Percentiles rank a stretch among this genome's conserved stretches.
Conservation (phyloP, 1,140 invertebrate species). For the Caenorhabditis latens region DNA sequence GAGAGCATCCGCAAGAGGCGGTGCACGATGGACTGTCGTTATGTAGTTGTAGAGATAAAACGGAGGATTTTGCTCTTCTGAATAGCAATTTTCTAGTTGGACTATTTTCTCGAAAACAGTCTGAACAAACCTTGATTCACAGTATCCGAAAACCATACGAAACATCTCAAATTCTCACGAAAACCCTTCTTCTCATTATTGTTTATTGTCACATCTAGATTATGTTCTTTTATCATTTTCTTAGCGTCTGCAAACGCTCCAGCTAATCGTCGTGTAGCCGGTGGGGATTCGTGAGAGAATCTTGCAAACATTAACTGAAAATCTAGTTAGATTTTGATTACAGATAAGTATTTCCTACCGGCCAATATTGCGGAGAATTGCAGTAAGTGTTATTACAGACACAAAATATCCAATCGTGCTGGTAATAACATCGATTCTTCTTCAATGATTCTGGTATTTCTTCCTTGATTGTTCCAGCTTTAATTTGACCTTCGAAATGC, state of each 20-base stretch:
- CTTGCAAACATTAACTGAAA: constrained; percentile 27
- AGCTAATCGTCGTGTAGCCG: neutral
- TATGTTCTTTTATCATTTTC: neutral
- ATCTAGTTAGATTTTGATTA: neutral
- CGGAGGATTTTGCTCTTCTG: constrained; percentile 5
- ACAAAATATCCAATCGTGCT: constrained; percentile 38
- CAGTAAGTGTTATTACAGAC: constrained; percentile 18
- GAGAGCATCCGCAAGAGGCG: neutral
- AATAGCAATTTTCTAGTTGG: neutral
- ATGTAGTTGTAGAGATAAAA: constrained; percentile 35
- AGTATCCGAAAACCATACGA: neutral
- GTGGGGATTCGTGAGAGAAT: neutral
- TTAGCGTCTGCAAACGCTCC: neutral
- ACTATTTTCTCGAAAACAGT: neutral
- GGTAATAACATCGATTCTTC: constrained; percentile 3
- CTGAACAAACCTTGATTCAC: neutral
- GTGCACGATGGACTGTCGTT: neutral
- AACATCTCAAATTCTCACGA: constrained; percentile 22
- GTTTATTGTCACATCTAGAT: neutral
- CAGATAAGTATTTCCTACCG: neutral
- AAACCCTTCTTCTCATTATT: neutral
- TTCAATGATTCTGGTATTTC: neutral
- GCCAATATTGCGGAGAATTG: constrained; percentile 39
- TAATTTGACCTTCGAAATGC: neutral
- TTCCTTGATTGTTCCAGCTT: neutral